Evolutionary conservation across 2,888 invertebrate species (phyloP).

Genomic region (Watsonalla cultraria): DNA sequence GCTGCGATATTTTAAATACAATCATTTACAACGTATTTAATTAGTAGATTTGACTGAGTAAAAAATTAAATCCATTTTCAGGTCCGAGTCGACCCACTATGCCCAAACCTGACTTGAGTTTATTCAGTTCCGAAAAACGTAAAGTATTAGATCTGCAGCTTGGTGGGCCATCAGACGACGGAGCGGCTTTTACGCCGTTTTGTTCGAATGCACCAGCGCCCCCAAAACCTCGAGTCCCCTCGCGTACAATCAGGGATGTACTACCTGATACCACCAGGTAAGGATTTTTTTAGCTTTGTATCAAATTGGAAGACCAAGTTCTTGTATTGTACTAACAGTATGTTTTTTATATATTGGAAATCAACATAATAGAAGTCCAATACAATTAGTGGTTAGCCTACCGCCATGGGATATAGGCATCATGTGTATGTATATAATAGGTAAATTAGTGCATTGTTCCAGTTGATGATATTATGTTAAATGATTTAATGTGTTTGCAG

Average conservation of each 20-base stretch:
- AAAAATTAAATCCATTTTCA: conserved; percentile 24
- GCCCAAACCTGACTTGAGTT: conserved; percentile 69
- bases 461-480: too few relatives aligned
- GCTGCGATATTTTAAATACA: too few relatives aligned
- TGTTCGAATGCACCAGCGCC: conserved; percentile 42
- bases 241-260: conserved; percentile 69
- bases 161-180: conserved; percentile 65
- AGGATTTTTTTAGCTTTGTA: neutral
- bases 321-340: neutral
- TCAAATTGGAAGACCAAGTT: too few relatives aligned
- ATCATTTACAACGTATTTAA: neutral
- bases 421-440: too few relatives aligned
- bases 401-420: too few relatives aligned
- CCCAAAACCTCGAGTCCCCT: conserved; percentile 54
- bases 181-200: conserved; percentile 75
- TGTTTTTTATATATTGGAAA: neutral
- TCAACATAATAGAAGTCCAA: too few relatives aligned
- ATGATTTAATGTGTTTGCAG: conserved; percentile 45
- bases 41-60: neutral
- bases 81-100: conserved; percentile 67
- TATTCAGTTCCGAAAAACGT: conserved; percentile 74
- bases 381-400: too few relatives aligned
- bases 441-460: too few relatives aligned
- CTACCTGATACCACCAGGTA: conserved; percentile 72
- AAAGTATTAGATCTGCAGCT: conserved; percentile 80